These are phyloP conservation scores for Callyntrura sp. DNA, from an alignment of 2,888 invertebrate genomes.

Conservation along the genomic window DNA sequence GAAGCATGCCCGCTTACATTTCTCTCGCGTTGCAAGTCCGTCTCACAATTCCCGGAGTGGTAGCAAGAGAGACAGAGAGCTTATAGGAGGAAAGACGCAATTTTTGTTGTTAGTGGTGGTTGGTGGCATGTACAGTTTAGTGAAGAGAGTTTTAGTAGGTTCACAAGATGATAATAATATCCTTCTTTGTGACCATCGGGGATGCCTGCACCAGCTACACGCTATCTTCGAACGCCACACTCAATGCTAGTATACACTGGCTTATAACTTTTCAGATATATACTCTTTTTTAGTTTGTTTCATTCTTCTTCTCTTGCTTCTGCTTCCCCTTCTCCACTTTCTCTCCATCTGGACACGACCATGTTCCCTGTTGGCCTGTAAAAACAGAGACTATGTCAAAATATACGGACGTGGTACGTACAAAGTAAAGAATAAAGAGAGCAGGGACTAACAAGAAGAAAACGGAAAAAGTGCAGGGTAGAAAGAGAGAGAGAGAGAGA, in stretches of 20 bases:
- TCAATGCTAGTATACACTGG: too few species aligned
- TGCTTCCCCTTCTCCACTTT: conserved; percentile 63
- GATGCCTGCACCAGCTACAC: conserved; percentile 1
- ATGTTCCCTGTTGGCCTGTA: conserved; percentile 56
- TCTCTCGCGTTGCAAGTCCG: neutral
- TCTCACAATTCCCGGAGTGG: conserved; percentile 59
- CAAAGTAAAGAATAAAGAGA: neutral
- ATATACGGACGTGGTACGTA: neutral
- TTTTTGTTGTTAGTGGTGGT: conserved; percentile 37
- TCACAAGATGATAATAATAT: conserved; percentile 23
- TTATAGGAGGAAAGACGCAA: conserved; percentile 18
- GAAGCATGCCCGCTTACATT: conserved; percentile 19
- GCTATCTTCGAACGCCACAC: too few species aligned
- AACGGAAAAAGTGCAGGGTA: neutral
- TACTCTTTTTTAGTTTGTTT: conserved; percentile 6
- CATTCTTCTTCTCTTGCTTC: neutral
- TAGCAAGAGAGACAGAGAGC: neutral
- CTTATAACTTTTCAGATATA: neutral
- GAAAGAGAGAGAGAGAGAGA: conserved; percentile 28
- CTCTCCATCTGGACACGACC: conserved; percentile 68
- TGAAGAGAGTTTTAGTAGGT: neutral
- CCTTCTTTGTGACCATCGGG: conserved; percentile 21
- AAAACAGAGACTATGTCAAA: neutral
- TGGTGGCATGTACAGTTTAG: conserved; percentile 14
- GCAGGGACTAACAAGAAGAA: conserved; percentile 55